Conservation (phyloP, 2,113 vertebrate species). For the Ptilorrhoa leucosticta region DNA sequence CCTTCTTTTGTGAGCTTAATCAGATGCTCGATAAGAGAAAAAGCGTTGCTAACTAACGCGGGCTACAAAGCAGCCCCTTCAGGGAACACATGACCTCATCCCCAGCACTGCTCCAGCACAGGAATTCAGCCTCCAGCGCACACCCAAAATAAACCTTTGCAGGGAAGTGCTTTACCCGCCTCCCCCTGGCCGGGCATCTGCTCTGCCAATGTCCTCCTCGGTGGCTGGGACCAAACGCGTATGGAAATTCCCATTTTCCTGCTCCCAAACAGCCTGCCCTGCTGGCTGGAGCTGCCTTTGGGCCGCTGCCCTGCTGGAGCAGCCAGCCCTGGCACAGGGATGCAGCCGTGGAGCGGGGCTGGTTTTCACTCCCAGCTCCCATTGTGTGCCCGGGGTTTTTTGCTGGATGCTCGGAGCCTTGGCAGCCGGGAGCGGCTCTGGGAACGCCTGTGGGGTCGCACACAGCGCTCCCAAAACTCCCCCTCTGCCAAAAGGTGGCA, state of each 20-base stretch:
- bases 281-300: neutral
- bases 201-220: neutral
- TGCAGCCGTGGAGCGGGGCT: neutral
- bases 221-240: neutral
- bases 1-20: constrained; percentile 48
- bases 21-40: constrained; percentile 55
- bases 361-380: neutral
- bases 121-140: constrained; percentile 21
- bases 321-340: neutral
- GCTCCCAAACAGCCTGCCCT: neutral
- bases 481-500: neutral
- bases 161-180: neutral
- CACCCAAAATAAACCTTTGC: constrained; percentile 6
- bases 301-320: neutral
- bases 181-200: neutral
- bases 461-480: neutral
- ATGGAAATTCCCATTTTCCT: constrained; percentile 13
- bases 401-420: neutral
- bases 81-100: constrained; percentile 56
- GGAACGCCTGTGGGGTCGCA: neutral
- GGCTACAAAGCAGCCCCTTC: constrained; percentile 52
- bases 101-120: constrained; percentile 19
- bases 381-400: neutral
- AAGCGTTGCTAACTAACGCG: constrained; percentile 43
- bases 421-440: neutral